These are phyloP conservation scores for Microctonus hyperodae DNA, from an alignment of 2,888 invertebrate genomes.

Conservation along the genomic window DNA sequence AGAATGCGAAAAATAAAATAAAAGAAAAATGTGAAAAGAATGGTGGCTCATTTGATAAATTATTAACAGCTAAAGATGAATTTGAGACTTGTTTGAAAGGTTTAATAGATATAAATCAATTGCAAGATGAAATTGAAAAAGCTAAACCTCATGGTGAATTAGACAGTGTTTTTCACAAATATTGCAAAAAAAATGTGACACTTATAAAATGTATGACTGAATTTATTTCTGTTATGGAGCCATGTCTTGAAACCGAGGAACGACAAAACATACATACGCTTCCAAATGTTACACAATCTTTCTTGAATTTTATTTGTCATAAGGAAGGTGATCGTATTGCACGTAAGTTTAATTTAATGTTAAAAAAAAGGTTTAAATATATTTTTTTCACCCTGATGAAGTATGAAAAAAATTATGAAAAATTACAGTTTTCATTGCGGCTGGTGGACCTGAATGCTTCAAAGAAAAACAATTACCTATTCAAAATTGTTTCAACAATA, in stretches of 20 bases:
- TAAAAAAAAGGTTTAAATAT: too few species aligned
- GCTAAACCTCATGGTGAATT: conserved; percentile 75
- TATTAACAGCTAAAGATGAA: conserved; percentile 62
- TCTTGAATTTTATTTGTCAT: conserved; percentile 77
- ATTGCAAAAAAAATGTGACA: conserved; percentile 72
- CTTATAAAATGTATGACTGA: conserved; percentile 70
- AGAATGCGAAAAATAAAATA: conserved; percentile 66
- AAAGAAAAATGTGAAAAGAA: conserved; percentile 74
- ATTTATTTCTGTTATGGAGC: conserved; percentile 67
- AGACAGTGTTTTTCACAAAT: conserved; percentile 76
- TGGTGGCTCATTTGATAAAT: conserved; percentile 66
- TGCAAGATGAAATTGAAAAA: conserved; percentile 73
- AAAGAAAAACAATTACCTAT: conserved; percentile 69
- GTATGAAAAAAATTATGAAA: background rate
- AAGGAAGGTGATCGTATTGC: conserved; percentile 86
- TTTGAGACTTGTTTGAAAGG: conserved; percentile 67
- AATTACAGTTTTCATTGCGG: conserved; percentile 75
- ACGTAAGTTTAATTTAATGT: too few species aligned
- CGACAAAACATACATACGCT: conserved; percentile 69
- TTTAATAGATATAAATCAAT: conserved; percentile 68
- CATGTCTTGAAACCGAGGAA: conserved; percentile 72
- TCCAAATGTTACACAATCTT: conserved; percentile 73
- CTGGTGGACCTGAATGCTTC: conserved; percentile 81
- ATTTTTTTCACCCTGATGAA: background rate
- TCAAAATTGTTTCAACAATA: conserved; percentile 71